Evolutionary conservation across 2,888 invertebrate genomes (phyloP).

Genomic region (Tenthredo distinguenda): DNA sequence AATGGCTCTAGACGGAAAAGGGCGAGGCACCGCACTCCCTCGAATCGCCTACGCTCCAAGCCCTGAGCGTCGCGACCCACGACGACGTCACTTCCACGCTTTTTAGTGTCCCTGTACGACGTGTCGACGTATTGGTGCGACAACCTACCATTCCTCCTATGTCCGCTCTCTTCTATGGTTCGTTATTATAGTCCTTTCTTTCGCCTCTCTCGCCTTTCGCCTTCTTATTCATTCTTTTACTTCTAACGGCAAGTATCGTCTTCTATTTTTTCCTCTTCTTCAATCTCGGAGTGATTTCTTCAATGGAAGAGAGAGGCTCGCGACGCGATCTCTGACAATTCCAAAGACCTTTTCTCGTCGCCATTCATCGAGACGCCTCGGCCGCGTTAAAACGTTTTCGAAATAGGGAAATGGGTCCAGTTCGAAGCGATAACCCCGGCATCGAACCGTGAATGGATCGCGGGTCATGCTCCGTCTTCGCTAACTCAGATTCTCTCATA

Average conservation of each 20-base stretch:
- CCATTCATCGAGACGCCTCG: constrained; percentile 24
- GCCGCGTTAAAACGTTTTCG: neutral
- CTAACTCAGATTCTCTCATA: constrained; percentile 60
- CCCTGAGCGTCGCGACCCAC: constrained; percentile 46
- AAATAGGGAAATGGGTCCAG: constrained; percentile 26
- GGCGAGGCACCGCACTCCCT: constrained; percentile 68
- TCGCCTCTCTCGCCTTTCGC: constrained; percentile 30
- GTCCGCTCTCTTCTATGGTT: constrained; percentile 14
- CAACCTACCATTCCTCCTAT: constrained; percentile 42
- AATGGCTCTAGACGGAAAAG: constrained; percentile 70
- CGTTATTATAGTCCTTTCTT: constrained; percentile 50
- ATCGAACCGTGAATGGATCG: constrained; percentile 36
- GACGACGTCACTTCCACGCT: constrained; percentile 43
- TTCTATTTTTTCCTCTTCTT: constrained; percentile 53
- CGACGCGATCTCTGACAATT: neutral
- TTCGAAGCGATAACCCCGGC: constrained; percentile 45
- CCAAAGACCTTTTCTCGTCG: neutral
- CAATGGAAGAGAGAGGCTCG: constrained; percentile 22
- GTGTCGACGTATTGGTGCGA: constrained; percentile 30
- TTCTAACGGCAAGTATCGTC: constrained; percentile 61
- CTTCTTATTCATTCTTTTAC: constrained; percentile 30
- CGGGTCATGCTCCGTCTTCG: constrained; percentile 47
- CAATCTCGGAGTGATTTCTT: constrained; percentile 43
- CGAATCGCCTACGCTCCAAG: constrained; percentile 74
- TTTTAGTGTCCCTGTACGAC: constrained; percentile 19